These are phyloP conservation scores for Erannis defoliaria DNA, from an alignment of 2,888 invertebrate species.

Conservation along the genomic window DNA sequence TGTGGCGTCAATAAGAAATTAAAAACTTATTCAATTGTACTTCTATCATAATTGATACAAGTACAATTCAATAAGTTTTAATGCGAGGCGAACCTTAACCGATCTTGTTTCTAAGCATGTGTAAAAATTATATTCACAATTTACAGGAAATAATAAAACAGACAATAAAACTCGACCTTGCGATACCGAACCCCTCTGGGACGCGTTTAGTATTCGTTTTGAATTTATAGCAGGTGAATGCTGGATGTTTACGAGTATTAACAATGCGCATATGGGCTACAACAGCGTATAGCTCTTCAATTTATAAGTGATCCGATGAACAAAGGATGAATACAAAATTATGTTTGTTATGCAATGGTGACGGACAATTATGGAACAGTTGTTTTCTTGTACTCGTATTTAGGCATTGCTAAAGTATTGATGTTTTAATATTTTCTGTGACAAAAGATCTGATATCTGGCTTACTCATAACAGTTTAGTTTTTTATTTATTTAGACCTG, in stretches of 20 bases:
- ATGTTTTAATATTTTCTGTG: too few species aligned
- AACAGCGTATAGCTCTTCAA: slow-evolving; percentile 10
- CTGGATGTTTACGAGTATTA: slow-evolving; percentile 38
- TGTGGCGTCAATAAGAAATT: too few species aligned
- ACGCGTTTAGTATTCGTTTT: slow-evolving; percentile 51
- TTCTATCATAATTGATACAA: too few species aligned
- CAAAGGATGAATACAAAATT: slow-evolving; percentile 11
- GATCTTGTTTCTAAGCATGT: slow-evolving; percentile 11
- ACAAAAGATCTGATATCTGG: too few species aligned
- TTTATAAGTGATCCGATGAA: slow-evolving; percentile 1
- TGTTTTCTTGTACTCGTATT: too few species aligned
- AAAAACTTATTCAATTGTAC: too few species aligned
- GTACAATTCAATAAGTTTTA: too few species aligned
- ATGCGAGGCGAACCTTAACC: not conserved
- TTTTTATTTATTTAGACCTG: too few species aligned
- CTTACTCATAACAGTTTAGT: too few species aligned
- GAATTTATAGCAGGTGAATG: slow-evolving; percentile 48
- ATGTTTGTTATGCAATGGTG: not conserved
- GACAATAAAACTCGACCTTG: slow-evolving; percentile 57
- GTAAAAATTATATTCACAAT: slow-evolving; percentile 48
- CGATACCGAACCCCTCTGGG: slow-evolving; percentile 30
- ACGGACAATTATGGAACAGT: not conserved
- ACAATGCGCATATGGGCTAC: slow-evolving; percentile 22
- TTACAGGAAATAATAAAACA: slow-evolving; percentile 58
- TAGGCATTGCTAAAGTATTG: not conserved